Base-by-base conservation (phyloP, 2,113 vertebrate genomes). In the Myotis davidii region DNA sequence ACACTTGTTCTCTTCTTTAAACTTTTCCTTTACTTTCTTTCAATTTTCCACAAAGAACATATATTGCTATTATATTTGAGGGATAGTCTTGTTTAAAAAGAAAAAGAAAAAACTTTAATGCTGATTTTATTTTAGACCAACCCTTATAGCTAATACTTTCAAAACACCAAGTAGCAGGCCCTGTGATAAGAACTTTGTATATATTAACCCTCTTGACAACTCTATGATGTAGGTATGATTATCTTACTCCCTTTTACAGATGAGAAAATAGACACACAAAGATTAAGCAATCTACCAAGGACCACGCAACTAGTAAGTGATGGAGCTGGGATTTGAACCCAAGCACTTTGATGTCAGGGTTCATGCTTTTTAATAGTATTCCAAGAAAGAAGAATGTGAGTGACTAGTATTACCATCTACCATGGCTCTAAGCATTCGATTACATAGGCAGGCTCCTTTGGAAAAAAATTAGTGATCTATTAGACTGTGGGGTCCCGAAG, bases 311-410 rank as follows among this genome's bases (percentile, higher is more conserved):
- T 79, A 86, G 16, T 73, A 93, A 95, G 54, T 20, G 18, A 85
- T n/a, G 9, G 61, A 94, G 12, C 56, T 90, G 21, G 74, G 9
- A 74, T 91, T 89, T 85, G 65, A 91, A 79, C 25, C 25, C 69
- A 85, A 89, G 50, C 5, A 69, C 9, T 79, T 70, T 70, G 79
- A 39, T 70, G 81, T 77, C 72, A 7, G 91, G 73, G 42, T 56
- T 87, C 23, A 64, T 73, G 54, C 37, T 94, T 97, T 97, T 91
- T 78, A 74, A 89, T 85, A 93, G 34, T 27, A 45, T 42, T 82
- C 64, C 48, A 77, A 69, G 42, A 54, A 1, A 0, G n/a, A 13
- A 25, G 27, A 42, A 69, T 20, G 27, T 42, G 61, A 88, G 67
- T 59, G n/a, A 39, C 52, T 67, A 5, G 34, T 61, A 48, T 54